phyloP scores from a whole-genome alignment of 1,140 invertebrate genomes.

The Dreissena rostriformis region DNA sequence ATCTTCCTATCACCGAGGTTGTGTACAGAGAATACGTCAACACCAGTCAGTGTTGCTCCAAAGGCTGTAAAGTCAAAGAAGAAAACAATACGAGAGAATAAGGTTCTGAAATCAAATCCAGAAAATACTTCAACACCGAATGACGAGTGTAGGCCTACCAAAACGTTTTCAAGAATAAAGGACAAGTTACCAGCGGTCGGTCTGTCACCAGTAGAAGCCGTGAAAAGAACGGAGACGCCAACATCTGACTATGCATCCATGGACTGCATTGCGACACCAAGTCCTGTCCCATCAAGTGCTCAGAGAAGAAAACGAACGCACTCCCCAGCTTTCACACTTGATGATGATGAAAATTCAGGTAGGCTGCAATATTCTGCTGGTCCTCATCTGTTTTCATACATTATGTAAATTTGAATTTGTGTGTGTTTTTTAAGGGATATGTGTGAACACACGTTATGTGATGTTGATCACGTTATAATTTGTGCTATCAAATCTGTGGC shows the following conservation, averaged over 20 bases:
- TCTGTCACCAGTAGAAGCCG: constrained; percentile 28
- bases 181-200: constrained; percentile 1
- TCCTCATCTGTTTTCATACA: no score
- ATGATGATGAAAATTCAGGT: constrained; percentile 3
- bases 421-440: no score
- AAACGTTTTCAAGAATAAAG: constrained; percentile 27
- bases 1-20: constrained; percentile 37
- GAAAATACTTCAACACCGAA: constrained; percentile 20
- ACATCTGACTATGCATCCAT: constrained; percentile 48
- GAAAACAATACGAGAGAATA: not conserved
- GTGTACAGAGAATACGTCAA: constrained; percentile 24
- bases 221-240: constrained; percentile 25
- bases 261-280: constrained; percentile 12
- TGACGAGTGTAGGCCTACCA: constrained; percentile 23
- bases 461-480: no score
- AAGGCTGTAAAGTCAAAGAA: no score
- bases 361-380: no score
- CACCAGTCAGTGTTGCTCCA: constrained; percentile 21
- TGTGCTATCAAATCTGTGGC: no score
- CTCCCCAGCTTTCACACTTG: constrained; percentile 37
- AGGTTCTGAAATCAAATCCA: not conserved
- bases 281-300: not conserved
- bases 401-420: no score
- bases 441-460: no score
- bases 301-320: constrained; percentile 1